Base-by-base conservation (phyloP, 92 coral and sea anemone species). In the Siderastrea siderea region DNA sequence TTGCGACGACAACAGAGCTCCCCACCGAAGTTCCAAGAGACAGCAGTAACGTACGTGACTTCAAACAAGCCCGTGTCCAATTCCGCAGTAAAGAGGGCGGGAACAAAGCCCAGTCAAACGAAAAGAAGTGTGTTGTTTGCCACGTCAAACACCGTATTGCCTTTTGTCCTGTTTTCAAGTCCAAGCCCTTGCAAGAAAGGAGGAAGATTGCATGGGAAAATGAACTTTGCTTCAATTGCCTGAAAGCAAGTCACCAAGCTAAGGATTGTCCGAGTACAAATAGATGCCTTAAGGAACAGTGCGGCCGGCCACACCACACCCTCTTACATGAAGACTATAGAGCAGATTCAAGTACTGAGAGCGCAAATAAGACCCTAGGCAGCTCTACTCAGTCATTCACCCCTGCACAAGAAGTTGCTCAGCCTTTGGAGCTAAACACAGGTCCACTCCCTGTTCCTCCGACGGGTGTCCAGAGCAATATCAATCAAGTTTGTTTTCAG, bases 181-280 rank as follows among this genome's bases (percentile, higher is more conserved):
- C 78, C 26, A 88, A 26, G 43, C 67, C 65, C 58, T 48, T 49
- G 48, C 57, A 15, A 12, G 79, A 88, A 59, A 88, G 78, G 77
- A 17, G 47, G 54, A 67, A 70, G 74, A 54, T 84, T 62, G 81
- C 50, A 12, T 59, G 80, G 80, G 81, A 50, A 1, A 58, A 64
- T 26, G 58, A 67, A 72, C 88, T 83, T 26, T 26, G 38, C 38
- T 26, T 26, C 38, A 26, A 26, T 57, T 89, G 92, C 68, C 6
- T 89, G 44, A 89, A 59, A 69, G 64, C 66, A 54, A 83, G 77
- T 12, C 88, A 82, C 70, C 66, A 66, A 54, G 78, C 84, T 69
- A 83, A 64, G 68, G 58, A 50, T 16, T 89, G 92, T 64, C 92
- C 89, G 11, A 89, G 92, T 73, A 49, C 54, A 11, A 77, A 77